Evolutionary conservation across 2,888 invertebrate species (phyloP), one percentile per base, ranked within the genome.

Genomic region (Euphydryas editha): DNA sequence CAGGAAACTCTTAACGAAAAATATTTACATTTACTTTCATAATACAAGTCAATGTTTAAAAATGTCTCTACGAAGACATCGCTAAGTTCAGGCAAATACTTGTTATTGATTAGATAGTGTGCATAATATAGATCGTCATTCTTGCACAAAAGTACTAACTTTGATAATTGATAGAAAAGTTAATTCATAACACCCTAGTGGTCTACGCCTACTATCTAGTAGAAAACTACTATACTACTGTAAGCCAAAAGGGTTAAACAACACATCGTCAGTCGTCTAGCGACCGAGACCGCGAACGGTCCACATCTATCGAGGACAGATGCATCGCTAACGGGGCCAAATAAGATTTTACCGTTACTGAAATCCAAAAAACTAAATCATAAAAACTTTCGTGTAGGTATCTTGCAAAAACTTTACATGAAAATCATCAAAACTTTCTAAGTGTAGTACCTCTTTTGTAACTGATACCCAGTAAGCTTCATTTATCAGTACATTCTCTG

Each of bases 401-500:
- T 91, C 91, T 92, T 92, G 92, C 92, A 92, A 92, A 88, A 91
- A 92, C 86, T 90, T 90, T 91, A 92, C 90, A 90, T 90, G 88
- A 90, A 78, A 92, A 92, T 92, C 92, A 89, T 92, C 88, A 92
- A 92, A 92, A 92, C 85, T 90, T 86, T 90, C 92, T 91, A 94
- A 93, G 95, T 97, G 95, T 85, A 86, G 86, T 92, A 97, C 97
- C 97, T 97, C 97, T 95, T 96, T 95, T 92, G 97, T 97, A 94
- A 96, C 95, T 93, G 96, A 95, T 94, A 97, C 96, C 97, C 97
- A 97, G 94, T 96, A 96, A 88, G 97, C 97, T 95, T 97, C 97
- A 95, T 97, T 98, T 94, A 97, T 95, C 95, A 97, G 97, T 94
- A 97, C 96, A 95, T 97, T 96, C 95, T 97, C 97, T 94, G 97